These are phyloP conservation scores for Taurulus bubalis DNA, from an alignment of 2,113 vertebrate species.

Conservation along the genomic window DNA sequence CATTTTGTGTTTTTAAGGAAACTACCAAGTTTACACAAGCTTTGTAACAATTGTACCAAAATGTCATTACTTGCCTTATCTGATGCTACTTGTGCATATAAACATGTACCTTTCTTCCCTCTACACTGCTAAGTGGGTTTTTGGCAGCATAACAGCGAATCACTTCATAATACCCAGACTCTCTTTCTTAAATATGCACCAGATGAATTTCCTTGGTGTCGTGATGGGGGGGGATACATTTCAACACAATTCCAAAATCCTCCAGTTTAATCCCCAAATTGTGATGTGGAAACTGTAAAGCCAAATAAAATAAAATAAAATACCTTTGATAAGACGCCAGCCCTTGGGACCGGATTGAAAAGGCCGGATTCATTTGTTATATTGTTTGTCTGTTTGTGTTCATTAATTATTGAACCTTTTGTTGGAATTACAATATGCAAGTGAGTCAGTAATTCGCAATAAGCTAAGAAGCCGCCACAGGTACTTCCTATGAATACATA, in stretches of 20 bases:
- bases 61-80: neutral
- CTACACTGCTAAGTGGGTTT: slow-evolving; percentile 10
- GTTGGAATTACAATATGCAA: neutral
- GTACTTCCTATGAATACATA: neutral
- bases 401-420: neutral
- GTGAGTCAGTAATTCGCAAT: neutral
- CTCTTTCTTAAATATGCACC: neutral
- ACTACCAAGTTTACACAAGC: neutral
- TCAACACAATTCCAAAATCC: slow-evolving; percentile 13
- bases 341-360: neutral
- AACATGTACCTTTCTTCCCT: too few relatives aligned
- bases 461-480: neutral
- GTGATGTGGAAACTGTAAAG: neutral
- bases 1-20: neutral
- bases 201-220: neutral
- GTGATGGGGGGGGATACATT: neutral
- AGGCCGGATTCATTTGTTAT: neutral
- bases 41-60: neutral
- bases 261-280: neutral
- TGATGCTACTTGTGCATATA: too few relatives aligned
- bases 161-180: neutral
- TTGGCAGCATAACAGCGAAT: slow-evolving; percentile 24
- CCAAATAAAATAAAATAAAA: neutral
- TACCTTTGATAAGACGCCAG: neutral
- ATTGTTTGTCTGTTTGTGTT: neutral